Base-by-base conservation (phyloP, 2,797 vertebrate species). In the Hafferia zeledoni region DNA sequence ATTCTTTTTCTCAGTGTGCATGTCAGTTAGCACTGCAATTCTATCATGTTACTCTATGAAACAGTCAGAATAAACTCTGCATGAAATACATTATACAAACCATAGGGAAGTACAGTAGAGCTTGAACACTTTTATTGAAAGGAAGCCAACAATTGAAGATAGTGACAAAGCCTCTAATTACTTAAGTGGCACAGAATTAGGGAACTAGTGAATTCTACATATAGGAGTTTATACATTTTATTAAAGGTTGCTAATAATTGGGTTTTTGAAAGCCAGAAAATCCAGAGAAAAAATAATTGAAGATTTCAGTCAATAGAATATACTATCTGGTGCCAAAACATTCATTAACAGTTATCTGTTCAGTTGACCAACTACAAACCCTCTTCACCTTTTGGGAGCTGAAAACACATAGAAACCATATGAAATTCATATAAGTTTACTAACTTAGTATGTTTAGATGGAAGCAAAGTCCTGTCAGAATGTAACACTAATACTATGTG, bases 401-500 rank as follows among this genome's bases (percentile, higher is more conserved):
- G 44, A 82, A 71, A 10, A 43, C 49, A 25, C 10, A 75, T 56
- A 30, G 8, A 92, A 84, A 78, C n/a, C n/a, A 60, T 17, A 50
- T 13, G 37, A 52, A 91, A 52, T 57, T 70, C 31, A 10, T 4
- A 0, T 5, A 82, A 87, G 1, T 75, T 85, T 83, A 11, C 55
- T 33, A 74, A 20, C 24, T 76, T 80, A 47, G 37, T 19, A 30
- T 74, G n/a, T 74, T 93, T 78, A 85, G 64, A 43, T 28, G 23
- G 20, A 87, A 67, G 18, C 33, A 80, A 52, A 50, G 31, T 52
- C 64, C 56, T 88, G 80, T 89, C 85, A 93, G 37, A 67, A 69
- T 24, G 22, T 90, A 75, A 87, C 84, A 43, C 24, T 96, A 95
- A 96, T 87, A 18, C 13, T 49, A 59, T 28, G 9, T 90, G 96